phyloP scores from a whole-genome alignment of 2,888 invertebrate species.

The Nephrotoma appendiculata region DNA sequence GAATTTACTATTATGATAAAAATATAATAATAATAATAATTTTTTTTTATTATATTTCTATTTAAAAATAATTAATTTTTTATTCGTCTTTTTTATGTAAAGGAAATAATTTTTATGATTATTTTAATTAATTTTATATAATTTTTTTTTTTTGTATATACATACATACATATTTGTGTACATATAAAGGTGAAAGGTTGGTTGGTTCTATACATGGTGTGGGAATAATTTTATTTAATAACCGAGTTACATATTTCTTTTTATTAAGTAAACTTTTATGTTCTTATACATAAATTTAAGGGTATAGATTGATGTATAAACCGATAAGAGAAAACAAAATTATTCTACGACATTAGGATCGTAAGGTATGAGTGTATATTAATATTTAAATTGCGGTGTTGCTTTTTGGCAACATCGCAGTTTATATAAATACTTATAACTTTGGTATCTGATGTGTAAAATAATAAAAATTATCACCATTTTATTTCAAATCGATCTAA shows the following conservation, averaged over 20 bases:
- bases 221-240: not conserved
- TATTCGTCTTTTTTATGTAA: not conserved
- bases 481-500: not conserved
- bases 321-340: not conserved
- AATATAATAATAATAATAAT: not conserved
- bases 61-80: not conserved
- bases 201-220: not conserved
- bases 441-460: not conserved
- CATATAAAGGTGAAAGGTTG: not conserved
- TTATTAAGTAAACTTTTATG: not conserved
- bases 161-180: not conserved
- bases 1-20: not conserved
- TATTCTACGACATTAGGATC: not conserved
- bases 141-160: not conserved
- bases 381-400: not conserved
- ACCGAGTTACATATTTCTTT: not conserved
- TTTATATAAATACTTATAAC: not conserved
- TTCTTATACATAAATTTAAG: not conserved
- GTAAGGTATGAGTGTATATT: not conserved
- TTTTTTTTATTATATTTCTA: not conserved
- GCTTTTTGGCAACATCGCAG: not conserved
- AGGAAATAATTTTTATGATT: not conserved
- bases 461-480: not conserved
- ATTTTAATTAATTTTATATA: not conserved
- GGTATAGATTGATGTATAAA: not conserved